These are phyloP conservation scores for Brienomyrus longianalis DNA, from an alignment of 2,113 vertebrate species.

Conservation along the genomic window DNA sequence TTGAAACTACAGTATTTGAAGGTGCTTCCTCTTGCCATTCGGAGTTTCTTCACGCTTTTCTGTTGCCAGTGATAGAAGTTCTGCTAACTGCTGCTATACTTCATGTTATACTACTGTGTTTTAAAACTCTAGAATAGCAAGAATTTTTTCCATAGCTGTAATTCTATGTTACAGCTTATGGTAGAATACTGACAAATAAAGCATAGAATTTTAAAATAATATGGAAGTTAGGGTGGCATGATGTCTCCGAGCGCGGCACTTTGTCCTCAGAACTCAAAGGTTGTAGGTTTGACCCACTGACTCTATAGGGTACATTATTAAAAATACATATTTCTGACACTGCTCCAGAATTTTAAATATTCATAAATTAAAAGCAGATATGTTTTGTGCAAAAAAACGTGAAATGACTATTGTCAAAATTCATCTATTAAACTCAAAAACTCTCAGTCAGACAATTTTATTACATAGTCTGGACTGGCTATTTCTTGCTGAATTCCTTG, in stretches of 20 bases:
- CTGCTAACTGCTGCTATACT: neutral
- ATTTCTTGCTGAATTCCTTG: neutral
- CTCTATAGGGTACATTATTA: neutral
- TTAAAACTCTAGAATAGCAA: neutral
- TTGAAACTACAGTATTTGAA: conserved; percentile 89
- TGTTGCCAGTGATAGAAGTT: neutral
- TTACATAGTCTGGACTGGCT: neutral
- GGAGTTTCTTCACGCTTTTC: neutral
- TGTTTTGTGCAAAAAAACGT: neutral
- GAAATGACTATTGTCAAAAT: neutral
- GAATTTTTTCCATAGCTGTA: neutral
- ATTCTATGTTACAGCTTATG: neutral
- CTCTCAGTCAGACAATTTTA: neutral
- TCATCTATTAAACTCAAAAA: neutral
- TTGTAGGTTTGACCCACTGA: neutral
- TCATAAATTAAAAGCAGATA: neutral
- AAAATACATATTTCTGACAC: neutral
- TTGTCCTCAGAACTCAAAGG: neutral
- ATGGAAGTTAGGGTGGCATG: neutral
- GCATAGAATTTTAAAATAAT: neutral
- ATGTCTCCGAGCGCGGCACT: neutral
- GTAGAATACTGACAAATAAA: neutral
- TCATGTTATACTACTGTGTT: neutral
- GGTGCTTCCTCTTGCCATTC: conserved; percentile 47
- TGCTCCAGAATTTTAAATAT: neutral